A percentile compares a stretch with the other conserved stretches of the same genome.
phyloP scores from a whole-genome alignment of 2,797 vertebrate genomes.

The Lepus townsendii region DNA sequence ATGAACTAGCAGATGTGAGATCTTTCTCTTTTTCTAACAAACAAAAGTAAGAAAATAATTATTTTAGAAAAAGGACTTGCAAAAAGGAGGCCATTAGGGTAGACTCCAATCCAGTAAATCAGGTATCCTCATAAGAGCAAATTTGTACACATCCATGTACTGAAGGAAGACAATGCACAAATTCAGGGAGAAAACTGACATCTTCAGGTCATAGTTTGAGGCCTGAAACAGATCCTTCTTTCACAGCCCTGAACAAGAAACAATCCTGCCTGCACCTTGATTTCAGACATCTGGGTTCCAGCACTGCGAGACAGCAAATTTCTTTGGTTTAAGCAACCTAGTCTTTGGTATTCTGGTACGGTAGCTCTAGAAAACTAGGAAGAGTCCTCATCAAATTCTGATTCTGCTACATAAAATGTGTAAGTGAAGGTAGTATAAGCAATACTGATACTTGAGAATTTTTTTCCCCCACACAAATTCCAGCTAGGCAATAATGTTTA shows the following conservation, averaged over 20 bases:
- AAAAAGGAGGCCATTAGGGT: not conserved
- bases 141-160: not conserved
- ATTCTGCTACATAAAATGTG: constrained; percentile 38
- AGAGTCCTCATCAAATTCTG: constrained; percentile 1
- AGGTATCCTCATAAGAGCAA: not conserved
- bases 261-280: not conserved
- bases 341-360: not conserved
- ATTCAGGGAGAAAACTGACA: not conserved
- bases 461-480: constrained; percentile 45
- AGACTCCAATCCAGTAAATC: not conserved
- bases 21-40: too few species aligned
- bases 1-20: too few species aligned
- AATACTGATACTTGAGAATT: constrained; percentile 39
- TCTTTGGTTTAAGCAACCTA: not conserved
- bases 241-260: not conserved
- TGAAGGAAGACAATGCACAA: not conserved
- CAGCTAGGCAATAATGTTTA: constrained; percentile 66
- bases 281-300: not conserved
- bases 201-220: not conserved
- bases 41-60: too few species aligned
- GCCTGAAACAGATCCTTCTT: not conserved
- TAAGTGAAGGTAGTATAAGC: not conserved
- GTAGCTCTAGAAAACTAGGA: not conserved
- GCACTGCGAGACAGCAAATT: not conserved
- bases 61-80: too few species aligned